phyloP scores from a whole-genome alignment of 2,888 invertebrate genomes.

The Cerastis rubricosa region DNA sequence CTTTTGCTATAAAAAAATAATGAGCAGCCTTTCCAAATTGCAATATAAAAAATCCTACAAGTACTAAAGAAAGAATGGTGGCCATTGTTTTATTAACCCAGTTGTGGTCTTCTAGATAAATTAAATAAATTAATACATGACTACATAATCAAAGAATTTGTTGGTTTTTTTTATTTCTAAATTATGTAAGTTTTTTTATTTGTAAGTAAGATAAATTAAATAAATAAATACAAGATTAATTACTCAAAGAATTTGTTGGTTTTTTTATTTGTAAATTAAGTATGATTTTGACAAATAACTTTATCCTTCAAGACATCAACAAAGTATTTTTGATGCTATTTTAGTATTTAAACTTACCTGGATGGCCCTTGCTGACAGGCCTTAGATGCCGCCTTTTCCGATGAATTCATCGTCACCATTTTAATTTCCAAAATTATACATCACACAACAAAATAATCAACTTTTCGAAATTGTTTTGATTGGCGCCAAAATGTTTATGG shows the following conservation, averaged over 20 bases:
- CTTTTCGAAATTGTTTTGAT: slow-evolving; percentile 43
- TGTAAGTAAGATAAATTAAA: not conserved
- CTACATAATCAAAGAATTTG: too few species aligned
- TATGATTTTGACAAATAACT: not conserved
- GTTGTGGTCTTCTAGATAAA: not conserved
- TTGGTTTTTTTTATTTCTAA: not conserved
- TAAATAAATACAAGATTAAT: not conserved
- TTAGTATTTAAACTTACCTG: slow-evolving; percentile 73
- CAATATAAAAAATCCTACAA: not conserved
- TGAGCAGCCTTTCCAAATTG: not conserved
- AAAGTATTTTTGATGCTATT: not conserved
- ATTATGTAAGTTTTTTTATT: not conserved
- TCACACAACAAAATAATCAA: slow-evolving; percentile 48
- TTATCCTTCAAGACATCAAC: not conserved
- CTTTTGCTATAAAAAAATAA: not conserved
- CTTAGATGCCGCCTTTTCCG: slow-evolving; percentile 89
- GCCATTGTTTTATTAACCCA: not conserved
- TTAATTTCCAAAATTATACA: slow-evolving; percentile 73
- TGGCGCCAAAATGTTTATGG: slow-evolving; percentile 56
- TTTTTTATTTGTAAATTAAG: not conserved
- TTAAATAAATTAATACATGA: not conserved
- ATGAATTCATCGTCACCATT: slow-evolving; percentile 90
- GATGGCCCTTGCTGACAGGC: slow-evolving; percentile 90
- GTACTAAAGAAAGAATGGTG: not conserved
- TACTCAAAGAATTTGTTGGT: not conserved